Percentiles rank a stretch among this genome's conserved stretches.
These are phyloP conservation scores for Takifugu ocellatus DNA, from an alignment of 2,797 vertebrate genomes.

Conservation along the genomic window DNA sequence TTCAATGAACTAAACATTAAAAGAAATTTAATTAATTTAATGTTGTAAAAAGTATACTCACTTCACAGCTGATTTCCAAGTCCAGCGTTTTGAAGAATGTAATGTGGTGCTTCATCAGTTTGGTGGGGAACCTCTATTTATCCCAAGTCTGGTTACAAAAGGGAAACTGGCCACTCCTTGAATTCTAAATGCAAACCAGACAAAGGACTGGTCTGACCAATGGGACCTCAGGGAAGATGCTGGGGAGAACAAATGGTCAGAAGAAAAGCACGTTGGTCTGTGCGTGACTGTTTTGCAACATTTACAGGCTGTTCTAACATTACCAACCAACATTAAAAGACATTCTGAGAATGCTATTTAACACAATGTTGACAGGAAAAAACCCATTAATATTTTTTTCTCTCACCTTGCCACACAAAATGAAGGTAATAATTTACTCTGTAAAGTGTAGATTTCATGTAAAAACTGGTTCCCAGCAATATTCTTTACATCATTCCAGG, in stretches of 20 bases:
- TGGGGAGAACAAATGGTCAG: neutral
- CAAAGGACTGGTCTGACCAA: slow-evolving; percentile 15
- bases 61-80: slow-evolving; percentile 33
- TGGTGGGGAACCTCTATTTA: slow-evolving; percentile 40
- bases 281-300: neutral
- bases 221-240: slow-evolving; percentile 10
- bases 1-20: neutral
- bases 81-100: neutral
- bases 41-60: slow-evolving; percentile 45
- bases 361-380: no score
- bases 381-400: no score
- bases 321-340: neutral
- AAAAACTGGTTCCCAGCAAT: slow-evolving; percentile 12
- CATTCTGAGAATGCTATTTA: neutral
- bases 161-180: slow-evolving; percentile 48
- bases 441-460: neutral
- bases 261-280: neutral
- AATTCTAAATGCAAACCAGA: slow-evolving; percentile 23
- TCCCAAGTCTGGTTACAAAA: slow-evolving; percentile 48
- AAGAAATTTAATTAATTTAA: no score
- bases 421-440: no score
- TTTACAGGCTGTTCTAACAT: no score
- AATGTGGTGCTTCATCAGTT: neutral
- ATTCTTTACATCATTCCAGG: slow-evolving; percentile 15
- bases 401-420: no score